Conservation (phyloP, 2,113 vertebrate genomes). For the Pimephales promelas region DNA sequence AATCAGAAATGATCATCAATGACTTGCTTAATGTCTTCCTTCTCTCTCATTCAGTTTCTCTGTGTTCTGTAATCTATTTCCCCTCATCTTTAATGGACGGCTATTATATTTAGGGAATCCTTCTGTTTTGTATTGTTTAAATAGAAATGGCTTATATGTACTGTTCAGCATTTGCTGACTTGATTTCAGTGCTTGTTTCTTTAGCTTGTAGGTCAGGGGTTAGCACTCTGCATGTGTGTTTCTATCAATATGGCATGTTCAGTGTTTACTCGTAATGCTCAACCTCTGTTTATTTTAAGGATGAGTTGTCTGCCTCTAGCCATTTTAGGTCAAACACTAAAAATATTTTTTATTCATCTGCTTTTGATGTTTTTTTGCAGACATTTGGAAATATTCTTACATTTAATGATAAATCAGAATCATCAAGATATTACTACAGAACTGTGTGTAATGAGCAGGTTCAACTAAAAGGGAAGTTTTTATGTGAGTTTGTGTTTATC, state of each 20-base stretch:
- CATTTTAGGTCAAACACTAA: neutral
- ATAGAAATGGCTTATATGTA: neutral
- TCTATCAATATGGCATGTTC: neutral
- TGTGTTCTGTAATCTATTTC: neutral
- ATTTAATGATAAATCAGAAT: neutral
- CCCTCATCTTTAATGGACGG: neutral
- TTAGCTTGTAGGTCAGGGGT: neutral
- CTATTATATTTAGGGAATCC: neutral
- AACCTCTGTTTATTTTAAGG: conserved; percentile 15
- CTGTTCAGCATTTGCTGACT: neutral
- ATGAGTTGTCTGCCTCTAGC: neutral
- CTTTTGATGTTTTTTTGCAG: neutral
- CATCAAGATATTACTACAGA: neutral
- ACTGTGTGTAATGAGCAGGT: neutral
- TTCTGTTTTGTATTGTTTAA: neutral
- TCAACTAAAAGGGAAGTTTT: neutral
- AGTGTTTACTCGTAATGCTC: conserved; percentile 4
- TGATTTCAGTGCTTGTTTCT: neutral
- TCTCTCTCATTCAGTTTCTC: neutral
- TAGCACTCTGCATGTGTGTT: neutral
- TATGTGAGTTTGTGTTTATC: neutral
- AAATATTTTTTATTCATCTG: neutral
- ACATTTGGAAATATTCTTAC: neutral
- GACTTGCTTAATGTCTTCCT: neutral
- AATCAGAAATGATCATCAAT: neutral